Conservation (phyloP, 2,888 invertebrate species). For the Rugalucina vietnamica region DNA sequence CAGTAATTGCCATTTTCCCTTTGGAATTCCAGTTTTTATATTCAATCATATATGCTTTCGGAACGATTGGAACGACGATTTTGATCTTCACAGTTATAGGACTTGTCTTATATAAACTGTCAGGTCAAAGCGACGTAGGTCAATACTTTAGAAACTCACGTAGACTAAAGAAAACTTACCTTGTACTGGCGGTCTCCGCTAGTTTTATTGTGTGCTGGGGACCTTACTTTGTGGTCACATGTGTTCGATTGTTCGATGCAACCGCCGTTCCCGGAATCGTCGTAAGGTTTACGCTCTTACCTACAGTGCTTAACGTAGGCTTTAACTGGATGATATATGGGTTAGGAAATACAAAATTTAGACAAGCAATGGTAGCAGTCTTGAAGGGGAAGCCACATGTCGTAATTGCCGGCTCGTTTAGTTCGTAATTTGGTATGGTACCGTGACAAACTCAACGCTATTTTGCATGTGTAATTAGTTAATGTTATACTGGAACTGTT, state of each 20-base stretch:
- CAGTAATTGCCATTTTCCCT: not conserved
- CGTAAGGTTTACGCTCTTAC: slow-evolving; percentile 33
- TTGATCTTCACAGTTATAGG: not conserved
- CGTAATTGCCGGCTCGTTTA: not conserved
- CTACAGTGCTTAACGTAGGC: slow-evolving; percentile 26
- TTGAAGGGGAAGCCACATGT: not conserved
- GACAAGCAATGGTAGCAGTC: slow-evolving; percentile 19
- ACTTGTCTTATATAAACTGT: not conserved
- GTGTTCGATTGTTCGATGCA: slow-evolving; percentile 20
- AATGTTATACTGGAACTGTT: no score
- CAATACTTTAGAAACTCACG: not conserved
- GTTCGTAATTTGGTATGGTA: not conserved
- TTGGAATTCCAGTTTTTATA: not conserved
- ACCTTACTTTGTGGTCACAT: slow-evolving; percentile 47
- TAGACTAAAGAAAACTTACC: slow-evolving; percentile 40
- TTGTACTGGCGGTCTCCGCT: slow-evolving; percentile 42
- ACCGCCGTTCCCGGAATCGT: slow-evolving; percentile 9
- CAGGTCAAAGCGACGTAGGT: not conserved
- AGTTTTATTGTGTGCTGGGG: slow-evolving; percentile 53
- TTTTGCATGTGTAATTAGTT: no score
- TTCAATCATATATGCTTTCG: not conserved
- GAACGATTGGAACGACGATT: not conserved
- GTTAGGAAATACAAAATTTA: slow-evolving; percentile 40
- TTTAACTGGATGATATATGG: slow-evolving; percentile 58
- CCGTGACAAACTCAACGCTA: no score